phyloP scores from a whole-genome alignment of 1,140 invertebrate genomes.

The Eciton burchellii region DNA sequence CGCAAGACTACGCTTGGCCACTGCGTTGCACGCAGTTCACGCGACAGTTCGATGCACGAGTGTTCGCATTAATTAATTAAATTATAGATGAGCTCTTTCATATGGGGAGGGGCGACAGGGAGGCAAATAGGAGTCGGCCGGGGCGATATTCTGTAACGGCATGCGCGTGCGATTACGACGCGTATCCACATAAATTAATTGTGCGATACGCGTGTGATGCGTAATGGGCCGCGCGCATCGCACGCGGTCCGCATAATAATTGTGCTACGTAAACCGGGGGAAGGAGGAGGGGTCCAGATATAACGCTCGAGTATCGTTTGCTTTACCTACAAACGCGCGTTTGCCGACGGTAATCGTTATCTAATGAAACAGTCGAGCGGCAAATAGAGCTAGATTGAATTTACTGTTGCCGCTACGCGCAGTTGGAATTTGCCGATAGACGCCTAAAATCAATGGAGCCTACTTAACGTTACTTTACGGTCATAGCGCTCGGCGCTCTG shows the following conservation, averaged over 20 bases:
- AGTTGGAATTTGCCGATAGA: constrained; percentile 14
- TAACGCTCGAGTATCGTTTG: constrained; percentile 65
- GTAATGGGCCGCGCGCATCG: constrained; percentile 60
- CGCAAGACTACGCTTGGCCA: background rate
- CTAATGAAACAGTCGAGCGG: constrained; percentile 57
- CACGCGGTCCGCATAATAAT: constrained; percentile 64
- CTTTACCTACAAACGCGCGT: constrained; percentile 59
- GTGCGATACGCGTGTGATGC: constrained; percentile 59
- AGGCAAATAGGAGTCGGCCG: background rate
- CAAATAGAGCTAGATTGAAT: constrained; percentile 46
- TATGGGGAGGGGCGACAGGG: background rate
- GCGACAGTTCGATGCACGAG: constrained; percentile 16
- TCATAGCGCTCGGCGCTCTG: too few species aligned
- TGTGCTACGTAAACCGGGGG: constrained; percentile 61
- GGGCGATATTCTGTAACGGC: constrained; percentile 21
- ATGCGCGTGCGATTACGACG: constrained; percentile 22
- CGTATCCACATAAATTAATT: constrained; percentile 59
- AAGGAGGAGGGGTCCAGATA: constrained; percentile 36
- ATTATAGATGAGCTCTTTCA: constrained; percentile 35
- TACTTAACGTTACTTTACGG: constrained; percentile 47
- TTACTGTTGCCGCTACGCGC: constrained; percentile 30
- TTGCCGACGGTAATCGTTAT: constrained; percentile 63
- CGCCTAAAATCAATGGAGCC: constrained; percentile 37
- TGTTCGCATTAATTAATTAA: constrained; percentile 43
- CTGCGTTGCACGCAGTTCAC: background rate